A percentile compares a stretch with the other conserved stretches of the same genome.
Conservation (phyloP, 1,140 invertebrate species). For the Euglossa dilemma region DNA sequence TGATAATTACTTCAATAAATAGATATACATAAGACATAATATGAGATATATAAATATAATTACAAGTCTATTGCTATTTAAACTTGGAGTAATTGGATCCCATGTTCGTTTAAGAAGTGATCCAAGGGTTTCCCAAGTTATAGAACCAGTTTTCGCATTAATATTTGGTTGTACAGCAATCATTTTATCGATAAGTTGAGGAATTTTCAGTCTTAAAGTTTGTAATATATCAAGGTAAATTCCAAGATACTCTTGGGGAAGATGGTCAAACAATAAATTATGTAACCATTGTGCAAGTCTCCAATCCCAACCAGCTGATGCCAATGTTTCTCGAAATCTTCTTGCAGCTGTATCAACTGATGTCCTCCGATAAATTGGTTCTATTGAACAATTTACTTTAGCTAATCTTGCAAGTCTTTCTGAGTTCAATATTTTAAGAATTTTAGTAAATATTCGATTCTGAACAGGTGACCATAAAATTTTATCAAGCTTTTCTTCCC, state of each 20-base stretch:
- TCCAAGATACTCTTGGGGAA: conserved; percentile 87
- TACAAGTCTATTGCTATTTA: conserved; percentile 85
- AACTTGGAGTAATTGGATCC: conserved; percentile 86
- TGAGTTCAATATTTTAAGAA: conserved; percentile 87
- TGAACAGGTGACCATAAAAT: conserved; percentile 87
- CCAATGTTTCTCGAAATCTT: conserved; percentile 86
- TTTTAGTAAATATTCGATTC: conserved; percentile 86
- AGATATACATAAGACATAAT: neutral
- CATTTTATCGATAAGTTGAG: conserved; percentile 90
- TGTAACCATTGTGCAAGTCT: conserved; percentile 92
- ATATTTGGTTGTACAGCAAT: conserved; percentile 82
- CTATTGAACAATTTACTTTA: conserved; percentile 82
- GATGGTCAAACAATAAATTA: conserved; percentile 87
- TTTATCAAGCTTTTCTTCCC: conserved; percentile 87
- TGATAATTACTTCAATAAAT: conserved; percentile 10
- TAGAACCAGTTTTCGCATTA: conserved; percentile 75
- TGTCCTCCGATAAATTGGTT: conserved; percentile 87
- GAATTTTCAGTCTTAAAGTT: conserved; percentile 89
- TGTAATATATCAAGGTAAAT: conserved; percentile 92
- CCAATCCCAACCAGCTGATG: conserved; percentile 87
- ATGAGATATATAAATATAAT: conserved; percentile 54
- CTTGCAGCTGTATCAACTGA: conserved; percentile 88
- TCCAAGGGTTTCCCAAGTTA: conserved; percentile 85
- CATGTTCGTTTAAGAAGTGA: conserved; percentile 89
- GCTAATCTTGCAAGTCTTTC: conserved; percentile 88